Evolutionary conservation across 2,888 invertebrate genomes (phyloP).

Genomic region (Zygaena filipendulae): DNA sequence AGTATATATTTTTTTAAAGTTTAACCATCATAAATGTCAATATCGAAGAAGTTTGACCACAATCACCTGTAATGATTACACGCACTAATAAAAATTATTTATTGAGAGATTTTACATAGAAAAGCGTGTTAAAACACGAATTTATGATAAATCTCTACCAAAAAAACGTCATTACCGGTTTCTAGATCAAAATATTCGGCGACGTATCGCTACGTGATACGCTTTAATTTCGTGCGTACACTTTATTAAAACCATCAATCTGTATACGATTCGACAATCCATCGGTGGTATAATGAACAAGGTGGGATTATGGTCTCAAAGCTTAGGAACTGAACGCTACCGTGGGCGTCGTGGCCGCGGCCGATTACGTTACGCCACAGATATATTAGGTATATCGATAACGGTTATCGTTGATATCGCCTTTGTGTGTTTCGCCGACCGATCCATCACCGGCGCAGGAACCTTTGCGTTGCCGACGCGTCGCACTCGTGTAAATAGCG

Average conservation of each 20-base stretch:
- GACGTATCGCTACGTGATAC: no score
- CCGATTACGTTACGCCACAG: slow-evolving; percentile 24
- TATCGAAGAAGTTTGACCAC: no score
- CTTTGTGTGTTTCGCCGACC: slow-evolving; percentile 60
- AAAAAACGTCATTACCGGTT: no score
- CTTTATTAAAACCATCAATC: slow-evolving; percentile 43
- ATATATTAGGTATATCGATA: slow-evolving; percentile 47
- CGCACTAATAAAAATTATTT: no score
- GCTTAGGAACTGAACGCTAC: slow-evolving; percentile 23
- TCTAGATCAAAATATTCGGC: no score
- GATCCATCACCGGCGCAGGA: slow-evolving; percentile 49
- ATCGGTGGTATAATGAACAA: slow-evolving; percentile 54
- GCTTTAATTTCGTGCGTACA: no score
- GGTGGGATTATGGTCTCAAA: slow-evolving; percentile 41
- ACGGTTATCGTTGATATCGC: slow-evolving; percentile 49
- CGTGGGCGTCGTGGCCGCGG: slow-evolving; percentile 21
- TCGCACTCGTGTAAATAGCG: slow-evolving; percentile 45
- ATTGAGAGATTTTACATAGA: no score
- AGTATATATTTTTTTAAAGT: no score
- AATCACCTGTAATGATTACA: no score
- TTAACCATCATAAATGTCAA: no score
- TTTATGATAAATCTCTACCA: no score
- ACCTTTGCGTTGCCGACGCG: slow-evolving; percentile 55
- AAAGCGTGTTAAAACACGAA: no score
- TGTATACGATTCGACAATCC: slow-evolving; percentile 30